Percentiles rank a stretch among this genome's conserved stretches.
phyloP scores from a whole-genome alignment of 2,797 vertebrate species.

The Spheniscus humboldti region DNA sequence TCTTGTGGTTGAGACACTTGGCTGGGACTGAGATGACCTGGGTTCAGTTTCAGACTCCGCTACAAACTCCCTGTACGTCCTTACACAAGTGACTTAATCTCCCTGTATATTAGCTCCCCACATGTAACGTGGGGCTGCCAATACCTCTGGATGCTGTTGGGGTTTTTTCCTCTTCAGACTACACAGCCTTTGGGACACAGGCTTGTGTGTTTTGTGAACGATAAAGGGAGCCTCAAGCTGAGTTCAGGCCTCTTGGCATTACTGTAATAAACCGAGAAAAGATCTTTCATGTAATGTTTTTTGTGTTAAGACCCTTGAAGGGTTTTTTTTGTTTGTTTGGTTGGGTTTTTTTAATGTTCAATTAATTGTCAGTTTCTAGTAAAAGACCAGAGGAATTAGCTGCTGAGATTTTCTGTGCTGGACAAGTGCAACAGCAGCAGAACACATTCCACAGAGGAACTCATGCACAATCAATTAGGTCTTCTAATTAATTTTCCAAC shows the following conservation, averaged over 20 bases:
- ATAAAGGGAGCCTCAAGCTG: neutral
- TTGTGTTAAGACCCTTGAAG: neutral
- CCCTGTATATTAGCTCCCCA: constrained; percentile 29
- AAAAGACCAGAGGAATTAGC: constrained; percentile 10
- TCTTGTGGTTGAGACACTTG: constrained; percentile 63
- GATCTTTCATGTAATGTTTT: neutral
- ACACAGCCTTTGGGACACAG: constrained; percentile 1
- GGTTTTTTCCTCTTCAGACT: constrained; percentile 27
- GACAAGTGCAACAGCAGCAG: constrained; percentile 13
- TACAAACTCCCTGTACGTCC: constrained; percentile 26
- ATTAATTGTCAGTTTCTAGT: neutral
- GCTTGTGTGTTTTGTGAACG: neutral
- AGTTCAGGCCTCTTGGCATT: neutral
- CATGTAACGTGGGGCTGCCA: constrained; percentile 3
- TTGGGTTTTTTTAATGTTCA: neutral
- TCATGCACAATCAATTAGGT: constrained; percentile 72
- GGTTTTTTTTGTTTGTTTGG: neutral
- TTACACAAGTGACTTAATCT: constrained; percentile 55
- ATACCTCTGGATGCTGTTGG: constrained; percentile 9
- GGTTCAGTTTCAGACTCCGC: constrained; percentile 51
- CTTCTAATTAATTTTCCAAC: constrained; percentile 71
- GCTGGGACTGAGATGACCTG: constrained; percentile 58
- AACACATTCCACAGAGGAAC: constrained; percentile 66
- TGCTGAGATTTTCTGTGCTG: constrained; percentile 21
- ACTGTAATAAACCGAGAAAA: neutral